Evolutionary conservation across 2,888 invertebrate genomes (phyloP), one percentile per base, ranked within the genome.

Genomic region (Polydrusus cervinus): DNA sequence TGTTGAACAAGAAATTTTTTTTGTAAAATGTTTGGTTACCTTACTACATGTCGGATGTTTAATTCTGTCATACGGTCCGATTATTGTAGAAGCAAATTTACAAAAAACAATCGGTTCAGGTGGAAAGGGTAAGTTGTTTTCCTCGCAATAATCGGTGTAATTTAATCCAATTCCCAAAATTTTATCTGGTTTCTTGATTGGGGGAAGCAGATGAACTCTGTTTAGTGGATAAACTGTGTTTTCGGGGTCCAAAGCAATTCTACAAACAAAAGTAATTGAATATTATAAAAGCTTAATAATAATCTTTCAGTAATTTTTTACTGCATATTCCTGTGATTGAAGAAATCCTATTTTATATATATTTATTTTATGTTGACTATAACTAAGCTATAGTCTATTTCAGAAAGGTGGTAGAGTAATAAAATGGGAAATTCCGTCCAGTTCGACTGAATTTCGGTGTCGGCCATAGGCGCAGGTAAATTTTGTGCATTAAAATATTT

Each of bases 111-210:
- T 92, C 0, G 96, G 96, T 71, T 93, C 92, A 16, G 89, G 88
- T 0, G 94, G 94, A 6, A 90, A 88, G 0, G 90, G 89, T 6
- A 92, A 84, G n/a, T 93, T 92, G 83, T 94, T 94, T 83, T 96
- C 96, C 64, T 90, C 88, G 81, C 96, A 96, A 83, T 95, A 95
- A 69, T 95, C 95, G 71, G 88, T 88, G 86, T 96, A 97, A 86
- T 97, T 96, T 70, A 95, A 88, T 0, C 94, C 95, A n/a, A 96
- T 90, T 81, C 95, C 95, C 0, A 94, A 88, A 0, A 96, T 90
- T 85, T 97, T 97, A 81, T 95, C 95, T 71, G 95, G 93, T 14
- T 91, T 90, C 5, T 90, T 90, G 16, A 97, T 89, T 0, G 96
- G 96, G 0, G 96, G 91, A 51, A 92, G 83, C 3, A 94, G 85